These are phyloP conservation scores for Chaetodon auriga DNA, from an alignment of 2,113 vertebrate species.

Conservation along the genomic window DNA sequence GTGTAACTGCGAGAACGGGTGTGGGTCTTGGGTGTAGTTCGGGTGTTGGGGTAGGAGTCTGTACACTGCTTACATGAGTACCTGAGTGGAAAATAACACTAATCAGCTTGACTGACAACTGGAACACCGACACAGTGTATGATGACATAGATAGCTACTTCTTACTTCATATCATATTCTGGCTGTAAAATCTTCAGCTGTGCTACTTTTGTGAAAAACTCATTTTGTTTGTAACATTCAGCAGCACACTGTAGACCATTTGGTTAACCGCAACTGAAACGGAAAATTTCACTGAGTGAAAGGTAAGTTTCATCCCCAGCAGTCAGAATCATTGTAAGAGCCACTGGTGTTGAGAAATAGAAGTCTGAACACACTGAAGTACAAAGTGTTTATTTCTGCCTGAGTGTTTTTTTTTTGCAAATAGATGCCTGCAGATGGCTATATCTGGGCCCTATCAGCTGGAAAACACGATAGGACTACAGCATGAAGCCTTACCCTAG, in stretches of 20 bases:
- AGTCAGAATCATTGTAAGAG: neutral
- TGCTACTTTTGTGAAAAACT: slow-evolving; percentile 17
- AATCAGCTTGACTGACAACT: neutral
- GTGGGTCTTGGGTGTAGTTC: slow-evolving; percentile 92
- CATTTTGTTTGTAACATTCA: slow-evolving; percentile 12
- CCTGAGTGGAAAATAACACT: slow-evolving; percentile 69
- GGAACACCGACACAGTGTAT: neutral
- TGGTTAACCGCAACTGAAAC: neutral
- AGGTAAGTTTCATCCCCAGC: neutral
- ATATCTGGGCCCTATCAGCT: too few relatives aligned
- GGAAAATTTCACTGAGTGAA: slow-evolving; percentile 31
- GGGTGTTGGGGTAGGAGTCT: slow-evolving; percentile 90
- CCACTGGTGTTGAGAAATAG: too few relatives aligned
- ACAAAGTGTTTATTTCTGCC: too few relatives aligned
- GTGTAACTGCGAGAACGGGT: slow-evolving; percentile 92
- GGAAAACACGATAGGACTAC: too few relatives aligned
- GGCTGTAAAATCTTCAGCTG: neutral
- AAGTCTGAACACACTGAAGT: too few relatives aligned
- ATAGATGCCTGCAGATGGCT: too few relatives aligned
- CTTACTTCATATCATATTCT: neutral
- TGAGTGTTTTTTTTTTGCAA: too few relatives aligned
- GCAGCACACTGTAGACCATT: neutral
- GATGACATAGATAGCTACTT: neutral
- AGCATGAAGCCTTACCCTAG: too few relatives aligned
- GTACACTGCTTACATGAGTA: slow-evolving; percentile 90